Evolutionary conservation across 2,888 invertebrate species (phyloP).

Genomic region (Malthinus flaveolus): DNA sequence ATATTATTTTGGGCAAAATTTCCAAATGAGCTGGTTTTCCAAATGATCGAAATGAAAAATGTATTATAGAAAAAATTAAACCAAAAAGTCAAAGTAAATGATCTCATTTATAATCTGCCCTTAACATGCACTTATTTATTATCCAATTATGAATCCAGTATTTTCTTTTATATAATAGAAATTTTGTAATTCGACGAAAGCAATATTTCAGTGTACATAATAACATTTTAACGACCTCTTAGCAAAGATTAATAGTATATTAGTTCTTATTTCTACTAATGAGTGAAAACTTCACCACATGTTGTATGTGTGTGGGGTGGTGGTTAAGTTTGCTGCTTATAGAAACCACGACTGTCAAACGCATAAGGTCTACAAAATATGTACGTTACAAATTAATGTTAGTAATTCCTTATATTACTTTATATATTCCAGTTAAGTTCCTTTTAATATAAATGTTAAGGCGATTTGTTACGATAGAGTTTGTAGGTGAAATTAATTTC

Average conservation of each 20-base stretch:
- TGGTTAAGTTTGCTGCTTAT: conserved; percentile 29
- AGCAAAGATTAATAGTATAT: conserved; percentile 19
- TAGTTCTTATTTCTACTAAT: conserved; percentile 31
- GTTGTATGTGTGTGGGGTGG: conserved; percentile 30
- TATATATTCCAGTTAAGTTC: too few species aligned
- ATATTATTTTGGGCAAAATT: too few species aligned
- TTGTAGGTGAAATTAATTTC: too few species aligned
- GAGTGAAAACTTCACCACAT: conserved; percentile 35
- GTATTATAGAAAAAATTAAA: too few species aligned
- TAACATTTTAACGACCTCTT: conserved; percentile 20
- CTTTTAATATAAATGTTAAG: too few species aligned
- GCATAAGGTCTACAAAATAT: conserved; percentile 34
- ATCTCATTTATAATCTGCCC: not conserved
- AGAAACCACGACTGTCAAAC: conserved; percentile 32
- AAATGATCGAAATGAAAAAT: too few species aligned
- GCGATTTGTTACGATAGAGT: too few species aligned
- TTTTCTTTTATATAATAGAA: conserved; percentile 5
- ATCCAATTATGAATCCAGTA: not conserved
- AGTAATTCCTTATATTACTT: not conserved
- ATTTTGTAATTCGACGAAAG: conserved; percentile 11
- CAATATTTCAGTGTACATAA: conserved; percentile 21
- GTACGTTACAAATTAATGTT: conserved; percentile 24
- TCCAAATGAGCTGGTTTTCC: too few species aligned
- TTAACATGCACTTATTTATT: not conserved
- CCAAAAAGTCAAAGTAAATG: too few species aligned